Conservation (phyloP, 2,888 invertebrate species). For the Drosophila infuscata region DNA sequence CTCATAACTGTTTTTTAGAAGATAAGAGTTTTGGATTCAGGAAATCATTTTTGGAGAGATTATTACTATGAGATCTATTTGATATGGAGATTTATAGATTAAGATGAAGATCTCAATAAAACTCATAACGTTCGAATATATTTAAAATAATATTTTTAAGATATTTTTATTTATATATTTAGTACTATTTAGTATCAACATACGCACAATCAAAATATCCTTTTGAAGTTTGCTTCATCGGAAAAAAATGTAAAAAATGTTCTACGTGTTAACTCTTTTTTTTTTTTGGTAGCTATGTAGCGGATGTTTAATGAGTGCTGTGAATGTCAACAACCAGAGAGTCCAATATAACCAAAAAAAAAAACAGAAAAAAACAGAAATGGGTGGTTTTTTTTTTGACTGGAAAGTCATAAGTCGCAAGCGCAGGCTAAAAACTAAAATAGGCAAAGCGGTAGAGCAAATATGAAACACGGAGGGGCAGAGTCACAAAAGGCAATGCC, state of each 20-base stretch:
- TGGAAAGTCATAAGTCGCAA: slow-evolving; percentile 74
- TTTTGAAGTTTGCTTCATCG: not conserved
- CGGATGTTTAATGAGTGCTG: slow-evolving; percentile 71
- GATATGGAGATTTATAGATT: not conserved
- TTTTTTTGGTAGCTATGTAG: slow-evolving; percentile 20
- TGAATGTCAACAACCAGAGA: slow-evolving; percentile 73
- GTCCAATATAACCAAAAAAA: slow-evolving; percentile 44
- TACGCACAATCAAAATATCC: not conserved
- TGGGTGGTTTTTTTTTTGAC: not conserved
- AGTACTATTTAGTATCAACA: not conserved
- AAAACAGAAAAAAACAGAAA: not conserved
- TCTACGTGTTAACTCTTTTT: not conserved
- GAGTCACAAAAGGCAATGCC: slow-evolving; percentile 25
- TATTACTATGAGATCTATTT: not conserved
- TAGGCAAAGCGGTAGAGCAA: slow-evolving; percentile 76
- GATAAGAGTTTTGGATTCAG: not conserved
- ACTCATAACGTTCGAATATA: not conserved
- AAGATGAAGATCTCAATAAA: not conserved
- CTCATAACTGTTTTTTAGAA: not conserved
- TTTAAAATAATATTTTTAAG: no score
- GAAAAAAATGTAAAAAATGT: not conserved
- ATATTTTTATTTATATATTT: not conserved
- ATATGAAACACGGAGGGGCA: slow-evolving; percentile 57
- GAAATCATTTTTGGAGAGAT: not conserved
- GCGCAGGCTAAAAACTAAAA: slow-evolving; percentile 60